Evolutionary conservation across 1,140 invertebrate genomes (phyloP), one percentile per base, ranked within the genome.

Genomic region (Chelonus insularis): DNA sequence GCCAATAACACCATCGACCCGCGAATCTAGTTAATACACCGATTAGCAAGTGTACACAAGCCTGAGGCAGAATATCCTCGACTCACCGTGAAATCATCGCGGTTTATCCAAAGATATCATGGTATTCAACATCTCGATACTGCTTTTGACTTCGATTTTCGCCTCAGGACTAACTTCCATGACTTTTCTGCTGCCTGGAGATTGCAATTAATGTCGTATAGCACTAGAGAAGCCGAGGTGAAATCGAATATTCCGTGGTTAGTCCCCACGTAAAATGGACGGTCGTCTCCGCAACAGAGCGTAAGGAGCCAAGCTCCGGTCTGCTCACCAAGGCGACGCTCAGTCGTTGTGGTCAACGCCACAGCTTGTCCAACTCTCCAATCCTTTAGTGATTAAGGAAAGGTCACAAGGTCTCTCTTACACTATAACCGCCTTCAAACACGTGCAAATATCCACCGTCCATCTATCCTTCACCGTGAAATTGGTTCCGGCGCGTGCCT

Each of bases 331-430:
- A 48, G 39, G 8, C 25, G 47, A 29, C 18, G 6, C 9, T 68
- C 68, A 69, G 71, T 70, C 69, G 73, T 68, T 79, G 78, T 67
- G 78, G 79, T 81, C 75, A 77, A 76, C 74, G 79, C 71, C 74
- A 73, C 70, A 72, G 74, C 72, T 73, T 75, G 75, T 75, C 70
- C 70, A 70, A 72, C 58, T 58, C 57, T 57, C 34, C 65, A 55
- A 67, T 72, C 74, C 77, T 79, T 78, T 79, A 73, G 76, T 79
- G 79, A 80, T 81, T 81, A 81, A 78, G 75, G 74, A 75, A 72
- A 79, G 77, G 77, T 79, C 77, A 74, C 73, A 73, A 77, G 74
- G 73, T 18, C 32, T 64, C 67, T 67, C 69, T 71, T 67, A 63
- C 65, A 36, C 51, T 57, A n/a, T 50, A 41, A 37, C 50, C 12